These are phyloP conservation scores for Camptogramma bilineatum DNA, from an alignment of 2,888 invertebrate species.

Conservation along the genomic window DNA sequence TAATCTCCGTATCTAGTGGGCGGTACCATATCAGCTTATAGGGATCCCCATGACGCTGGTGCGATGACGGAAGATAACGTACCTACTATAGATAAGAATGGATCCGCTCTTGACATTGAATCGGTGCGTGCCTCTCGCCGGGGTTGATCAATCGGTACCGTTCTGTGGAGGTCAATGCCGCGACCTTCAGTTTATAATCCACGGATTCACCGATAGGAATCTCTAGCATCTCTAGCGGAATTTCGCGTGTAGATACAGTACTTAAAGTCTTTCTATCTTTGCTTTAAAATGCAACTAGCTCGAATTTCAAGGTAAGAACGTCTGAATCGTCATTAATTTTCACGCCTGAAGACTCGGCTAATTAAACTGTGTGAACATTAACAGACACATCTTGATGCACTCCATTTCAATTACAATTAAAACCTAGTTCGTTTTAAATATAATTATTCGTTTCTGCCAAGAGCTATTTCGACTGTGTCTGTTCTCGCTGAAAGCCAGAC, in stretches of 20 bases:
- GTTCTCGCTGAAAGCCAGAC: constrained; percentile 22
- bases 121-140: constrained; percentile 54
- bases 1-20: constrained; percentile 32
- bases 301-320: not conserved
- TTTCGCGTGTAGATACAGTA: constrained; percentile 7
- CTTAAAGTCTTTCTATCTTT: not conserved
- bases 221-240: constrained; percentile 29
- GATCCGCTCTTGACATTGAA: constrained; percentile 64
- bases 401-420: constrained; percentile 32
- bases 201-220: constrained; percentile 39
- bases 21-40: constrained; percentile 44
- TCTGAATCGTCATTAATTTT: constrained; percentile 22
- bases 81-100: constrained; percentile 55
- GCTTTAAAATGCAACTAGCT: constrained; percentile 2
- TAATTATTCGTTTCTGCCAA: constrained; percentile 32
- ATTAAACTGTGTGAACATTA: constrained; percentile 38
- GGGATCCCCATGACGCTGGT: constrained; percentile 51
- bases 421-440: constrained; percentile 29
- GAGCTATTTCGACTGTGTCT: constrained; percentile 19
- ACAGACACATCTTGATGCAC: constrained; percentile 37
- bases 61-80: constrained; percentile 49
- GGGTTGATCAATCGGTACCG: constrained; percentile 54
- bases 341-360: constrained; percentile 24
- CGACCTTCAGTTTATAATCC: constrained; percentile 55
- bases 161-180: constrained; percentile 57